A percentile compares a stretch with the other conserved stretches of the same genome.
Conservation (phyloP, 2,888 invertebrate species). For the Drosophila parthenogenetica region DNA sequence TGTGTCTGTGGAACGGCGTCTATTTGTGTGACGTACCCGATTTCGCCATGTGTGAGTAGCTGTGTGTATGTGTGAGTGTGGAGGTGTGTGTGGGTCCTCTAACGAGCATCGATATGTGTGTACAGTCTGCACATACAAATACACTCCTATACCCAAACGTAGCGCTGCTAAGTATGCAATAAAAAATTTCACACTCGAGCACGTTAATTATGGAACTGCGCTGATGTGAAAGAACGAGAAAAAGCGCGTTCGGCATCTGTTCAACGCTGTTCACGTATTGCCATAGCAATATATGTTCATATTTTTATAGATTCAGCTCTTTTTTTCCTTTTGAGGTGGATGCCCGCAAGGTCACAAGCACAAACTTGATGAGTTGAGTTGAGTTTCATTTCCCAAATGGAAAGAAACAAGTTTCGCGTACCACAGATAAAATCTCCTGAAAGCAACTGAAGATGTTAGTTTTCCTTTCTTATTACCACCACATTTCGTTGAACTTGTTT, state of each 20-base stretch:
- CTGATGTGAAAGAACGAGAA: not conserved
- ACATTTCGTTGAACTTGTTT: not conserved
- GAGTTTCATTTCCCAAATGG: slow-evolving; percentile 2
- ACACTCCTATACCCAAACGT: slow-evolving; percentile 5
- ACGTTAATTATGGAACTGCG: slow-evolving; percentile 63
- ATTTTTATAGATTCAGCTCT: slow-evolving; percentile 18
- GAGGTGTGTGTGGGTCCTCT: slow-evolving; percentile 29
- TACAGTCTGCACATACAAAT: not conserved
- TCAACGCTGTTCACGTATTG: slow-evolving; percentile 18
- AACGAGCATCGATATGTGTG: slow-evolving; percentile 65
- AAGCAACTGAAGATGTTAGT: not conserved
- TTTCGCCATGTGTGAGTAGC: slow-evolving; percentile 7
- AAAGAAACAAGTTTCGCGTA: not conserved
- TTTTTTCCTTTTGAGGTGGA: slow-evolving; percentile 2
- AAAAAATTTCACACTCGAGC: slow-evolving; percentile 77
- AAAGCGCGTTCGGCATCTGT: slow-evolving; percentile 11
- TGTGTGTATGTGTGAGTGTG: slow-evolving; percentile 36
- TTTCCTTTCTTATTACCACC: not conserved
- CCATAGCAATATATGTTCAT: slow-evolving; percentile 20
- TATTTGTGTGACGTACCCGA: slow-evolving; percentile 36
- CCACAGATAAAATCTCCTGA: not conserved
- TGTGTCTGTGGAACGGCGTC: slow-evolving; percentile 39
- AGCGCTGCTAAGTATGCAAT: slow-evolving; percentile 73
- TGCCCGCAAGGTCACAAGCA: slow-evolving; percentile 16
- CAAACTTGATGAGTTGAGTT: slow-evolving; percentile 1